Percentiles rank a stretch among this genome's conserved stretches.
phyloP scores from a whole-genome alignment of 1,140 invertebrate genomes.

The Diploscapter pachys region DNA sequence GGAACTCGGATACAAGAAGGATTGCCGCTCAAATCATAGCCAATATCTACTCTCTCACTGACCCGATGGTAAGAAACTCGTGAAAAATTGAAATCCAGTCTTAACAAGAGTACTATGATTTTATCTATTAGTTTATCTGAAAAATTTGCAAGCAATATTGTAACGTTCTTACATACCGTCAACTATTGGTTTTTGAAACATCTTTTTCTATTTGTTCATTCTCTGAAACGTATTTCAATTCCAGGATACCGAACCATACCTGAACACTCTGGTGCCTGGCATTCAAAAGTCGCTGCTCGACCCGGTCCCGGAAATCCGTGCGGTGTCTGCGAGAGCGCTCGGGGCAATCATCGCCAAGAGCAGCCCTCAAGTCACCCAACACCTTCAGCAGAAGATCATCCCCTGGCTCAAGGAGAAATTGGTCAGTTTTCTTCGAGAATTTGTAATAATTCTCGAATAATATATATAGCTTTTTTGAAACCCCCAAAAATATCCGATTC shows the following conservation, averaged over 20 bases:
- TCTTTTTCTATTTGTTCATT: too few relatives aligned
- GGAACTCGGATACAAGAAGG: constrained; percentile 93
- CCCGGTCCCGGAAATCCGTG: constrained; percentile 91
- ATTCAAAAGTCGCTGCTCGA: constrained; percentile 91
- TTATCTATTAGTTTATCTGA: too few relatives aligned
- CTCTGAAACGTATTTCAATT: constrained; percentile 3
- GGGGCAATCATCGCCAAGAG: constrained; percentile 96
- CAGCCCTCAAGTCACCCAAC: constrained; percentile 62
- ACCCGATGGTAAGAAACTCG: constrained; percentile 73
- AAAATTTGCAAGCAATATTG: not conserved
- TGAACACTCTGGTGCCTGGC: constrained; percentile 92
- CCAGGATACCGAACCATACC: constrained; percentile 85
- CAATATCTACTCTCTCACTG: constrained; percentile 98
- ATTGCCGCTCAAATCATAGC: constrained; percentile 98
- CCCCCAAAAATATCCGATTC: too few relatives aligned
- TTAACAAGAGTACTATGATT: too few relatives aligned
- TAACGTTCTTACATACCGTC: not conserved
- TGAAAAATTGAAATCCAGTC: not conserved
- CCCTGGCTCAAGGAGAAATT: constrained; percentile 98
- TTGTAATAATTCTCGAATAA: too few relatives aligned
- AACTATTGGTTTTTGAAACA: too few relatives aligned
- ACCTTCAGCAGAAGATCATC: constrained; percentile 61
- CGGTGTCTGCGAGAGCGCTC: constrained; percentile 84
- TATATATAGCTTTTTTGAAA: too few relatives aligned
- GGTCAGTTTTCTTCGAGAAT: constrained; percentile 74